phyloP scores from a whole-genome alignment of 2,113 vertebrate genomes.

The Ivindomyrus marchei region DNA sequence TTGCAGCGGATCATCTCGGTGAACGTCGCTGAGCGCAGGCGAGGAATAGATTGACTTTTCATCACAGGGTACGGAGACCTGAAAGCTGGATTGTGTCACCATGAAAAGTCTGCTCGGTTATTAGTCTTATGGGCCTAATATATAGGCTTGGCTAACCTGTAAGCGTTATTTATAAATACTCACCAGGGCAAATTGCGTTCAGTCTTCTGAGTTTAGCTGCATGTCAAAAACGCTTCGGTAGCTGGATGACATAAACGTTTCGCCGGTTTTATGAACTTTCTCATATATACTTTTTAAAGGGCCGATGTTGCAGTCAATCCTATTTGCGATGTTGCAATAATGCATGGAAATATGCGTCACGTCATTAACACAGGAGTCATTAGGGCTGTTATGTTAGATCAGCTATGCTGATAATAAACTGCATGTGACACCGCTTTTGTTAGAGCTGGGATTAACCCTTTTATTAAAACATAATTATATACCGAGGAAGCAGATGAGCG shows the following conservation, averaged over 20 bases:
- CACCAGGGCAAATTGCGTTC: not conserved
- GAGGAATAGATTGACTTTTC: not conserved
- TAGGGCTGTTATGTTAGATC: not conserved
- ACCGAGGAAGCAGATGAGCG: not conserved
- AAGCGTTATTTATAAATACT: not conserved
- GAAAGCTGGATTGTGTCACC: not conserved
- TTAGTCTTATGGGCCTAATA: not conserved
- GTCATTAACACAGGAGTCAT: not conserved
- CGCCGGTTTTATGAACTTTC: not conserved
- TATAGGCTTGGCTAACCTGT: not conserved
- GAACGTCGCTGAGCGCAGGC: constrained; percentile 23
- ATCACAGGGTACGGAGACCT: not conserved
- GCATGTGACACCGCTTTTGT: not conserved
- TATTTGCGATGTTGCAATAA: not conserved
- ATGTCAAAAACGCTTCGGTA: not conserved
- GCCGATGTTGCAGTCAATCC: not conserved
- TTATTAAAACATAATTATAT: not conserved
- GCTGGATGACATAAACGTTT: not conserved
- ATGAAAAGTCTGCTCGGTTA: not conserved
- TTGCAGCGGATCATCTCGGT: constrained; percentile 55
- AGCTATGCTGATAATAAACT: not conserved
- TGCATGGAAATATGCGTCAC: not conserved
- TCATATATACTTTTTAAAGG: not conserved
- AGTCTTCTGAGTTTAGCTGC: not conserved
- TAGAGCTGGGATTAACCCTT: not conserved